Base-by-base conservation (phyloP, 2,113 vertebrate genomes). In the Hucho hucho region DNA sequence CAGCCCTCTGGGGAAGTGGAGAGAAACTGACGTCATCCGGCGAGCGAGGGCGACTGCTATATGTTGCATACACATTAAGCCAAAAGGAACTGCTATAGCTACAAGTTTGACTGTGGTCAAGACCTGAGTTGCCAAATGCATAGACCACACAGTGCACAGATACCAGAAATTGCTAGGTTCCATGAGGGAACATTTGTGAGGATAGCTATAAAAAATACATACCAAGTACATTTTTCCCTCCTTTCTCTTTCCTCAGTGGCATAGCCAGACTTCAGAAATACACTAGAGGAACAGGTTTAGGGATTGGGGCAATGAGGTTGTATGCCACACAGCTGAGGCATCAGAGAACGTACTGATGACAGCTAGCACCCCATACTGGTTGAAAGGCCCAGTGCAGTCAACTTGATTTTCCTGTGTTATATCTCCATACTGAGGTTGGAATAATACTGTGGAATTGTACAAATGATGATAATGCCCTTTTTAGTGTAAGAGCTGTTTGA, bases 121-220 rank as follows among this genome's bases (percentile, higher is more conserved):
- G 53, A 72, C 37, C 43, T 7, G 64, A 72, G 75, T 32, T 64
- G 85, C 81, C 84, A 86, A 79, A 82, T 37, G 69, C 84, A 26
- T 82, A 79, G 78, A 78, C 73, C 67, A 70, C 81, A 46, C 76
- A 29, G 29, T 76, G 83, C 81, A 67, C 4, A 82, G 89, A 84
- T 81, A 75, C 79, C 80, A 77, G 79, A 90, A 92, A 91, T 90
- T 84, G 87, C 79, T 84, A 70, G 81, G 80, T 85, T 84, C 72
- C 68, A 53, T 56, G 73, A 56, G 29, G 82, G 78, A 81, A 88
- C 89, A 86, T 75, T 74, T 29, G 29, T 71, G 73, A 84, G 70
- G 70, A 70, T 25, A 75, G 73, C 82, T 84, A 85, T 83, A 78
- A 87, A 89, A 89, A 90, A 88, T 85, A 87, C 59, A 77, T 75